A percentile compares a stretch with the other conserved stretches of the same genome.
Evolutionary conservation across 2,888 invertebrate genomes (phyloP).

Genomic region (Cheilosia pagana): DNA sequence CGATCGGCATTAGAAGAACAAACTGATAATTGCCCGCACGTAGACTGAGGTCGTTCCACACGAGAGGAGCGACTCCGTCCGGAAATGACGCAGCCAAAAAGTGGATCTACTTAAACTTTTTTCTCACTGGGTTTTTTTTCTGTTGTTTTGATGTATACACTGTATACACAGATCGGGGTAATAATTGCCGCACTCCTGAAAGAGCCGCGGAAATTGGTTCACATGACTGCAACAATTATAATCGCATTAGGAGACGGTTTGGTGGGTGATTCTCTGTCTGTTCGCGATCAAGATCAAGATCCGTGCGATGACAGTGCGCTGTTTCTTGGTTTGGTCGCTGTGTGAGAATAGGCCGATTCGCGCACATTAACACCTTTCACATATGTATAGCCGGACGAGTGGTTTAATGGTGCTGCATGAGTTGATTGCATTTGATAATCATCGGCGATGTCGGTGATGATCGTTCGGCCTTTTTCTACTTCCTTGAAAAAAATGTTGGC

Average conservation of each 20-base stretch:
- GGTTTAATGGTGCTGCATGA: conserved; percentile 66
- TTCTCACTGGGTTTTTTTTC: conserved; percentile 25
- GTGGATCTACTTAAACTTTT: conserved; percentile 58
- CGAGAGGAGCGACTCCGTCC: conserved; percentile 47
- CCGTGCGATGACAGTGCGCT: conserved; percentile 58
- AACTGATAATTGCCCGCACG: conserved; percentile 45
- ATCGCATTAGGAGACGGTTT: conserved; percentile 66
- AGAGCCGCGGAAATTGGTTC: conserved; percentile 68
- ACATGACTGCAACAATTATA: conserved; percentile 73
- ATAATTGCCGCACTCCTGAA: conserved; percentile 65
- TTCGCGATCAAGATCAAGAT: conserved; percentile 69
- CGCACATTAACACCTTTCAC: conserved; percentile 74
- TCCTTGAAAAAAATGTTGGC: conserved; percentile 65
- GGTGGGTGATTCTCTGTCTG: conserved; percentile 50
- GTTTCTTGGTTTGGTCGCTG: conserved; percentile 4
- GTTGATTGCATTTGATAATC: conserved; percentile 71
- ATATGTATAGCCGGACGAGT: conserved; percentile 17
- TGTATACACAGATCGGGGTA: no score
- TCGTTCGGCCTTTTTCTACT: conserved; percentile 48
- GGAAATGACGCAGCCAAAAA: conserved; percentile 72
- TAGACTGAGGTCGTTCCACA: conserved; percentile 62
- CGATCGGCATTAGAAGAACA: conserved; percentile 39
- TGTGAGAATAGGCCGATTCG: conserved; percentile 69
- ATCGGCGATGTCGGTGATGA: conserved; percentile 38
- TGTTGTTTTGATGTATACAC: conserved; percentile 13